phyloP scores from a whole-genome alignment of 2,113 vertebrate genomes.

The Neodontobutis hainanensis region DNA sequence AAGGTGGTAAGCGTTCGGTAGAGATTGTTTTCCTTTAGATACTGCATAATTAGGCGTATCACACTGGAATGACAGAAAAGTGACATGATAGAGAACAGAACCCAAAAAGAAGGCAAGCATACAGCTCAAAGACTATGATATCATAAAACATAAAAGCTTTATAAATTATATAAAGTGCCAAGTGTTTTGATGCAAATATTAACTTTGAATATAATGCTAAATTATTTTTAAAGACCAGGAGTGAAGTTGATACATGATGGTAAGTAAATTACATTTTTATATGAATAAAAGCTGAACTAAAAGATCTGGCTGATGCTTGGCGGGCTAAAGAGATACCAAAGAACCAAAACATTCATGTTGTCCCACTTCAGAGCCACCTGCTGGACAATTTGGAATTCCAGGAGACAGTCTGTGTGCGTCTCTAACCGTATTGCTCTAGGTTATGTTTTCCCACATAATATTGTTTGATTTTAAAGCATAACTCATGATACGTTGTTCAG shows the following conservation, averaged over 20 bases:
- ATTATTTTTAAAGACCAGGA: no score
- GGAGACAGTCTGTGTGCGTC: no score
- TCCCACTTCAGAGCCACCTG: constrained; percentile 29
- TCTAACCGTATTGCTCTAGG: no score
- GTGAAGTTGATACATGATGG: no score
- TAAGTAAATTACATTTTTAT: no score
- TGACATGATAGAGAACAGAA: neutral
- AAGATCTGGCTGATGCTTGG: no score
- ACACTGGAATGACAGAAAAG: constrained; percentile 77
- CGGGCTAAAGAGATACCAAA: no score
- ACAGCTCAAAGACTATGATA: neutral
- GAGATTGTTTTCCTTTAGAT: constrained; percentile 96
- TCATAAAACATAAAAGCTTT: neutral
- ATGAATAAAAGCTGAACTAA: no score
- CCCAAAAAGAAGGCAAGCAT: neutral
- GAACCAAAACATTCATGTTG: neutral
- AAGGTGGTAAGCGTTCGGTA: constrained; percentile 90
- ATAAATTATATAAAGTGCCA: neutral
- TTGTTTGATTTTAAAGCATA: no score
- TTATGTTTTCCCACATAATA: no score
- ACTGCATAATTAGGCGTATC: constrained; percentile 98
- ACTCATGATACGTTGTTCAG: no score
- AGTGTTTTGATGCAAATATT: neutral
- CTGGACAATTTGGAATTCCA: neutral
- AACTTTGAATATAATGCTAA: no score